Percentiles rank a stretch among this genome's conserved stretches.
phyloP scores from a whole-genome alignment of 1,140 invertebrate genomes.

The Dreissena rostriformis region DNA sequence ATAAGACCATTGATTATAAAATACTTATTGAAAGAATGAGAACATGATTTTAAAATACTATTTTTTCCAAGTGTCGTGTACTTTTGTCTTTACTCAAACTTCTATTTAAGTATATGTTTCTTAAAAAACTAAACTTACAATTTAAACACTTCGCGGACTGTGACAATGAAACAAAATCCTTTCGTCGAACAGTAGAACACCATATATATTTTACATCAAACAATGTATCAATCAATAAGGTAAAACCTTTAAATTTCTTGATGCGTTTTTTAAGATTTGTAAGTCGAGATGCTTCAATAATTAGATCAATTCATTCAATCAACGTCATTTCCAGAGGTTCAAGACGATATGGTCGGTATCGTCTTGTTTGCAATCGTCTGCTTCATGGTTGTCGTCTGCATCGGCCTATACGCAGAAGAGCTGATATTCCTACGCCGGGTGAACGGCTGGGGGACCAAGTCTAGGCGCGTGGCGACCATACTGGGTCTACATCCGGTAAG shows the following conservation, averaged over 20 bases:
- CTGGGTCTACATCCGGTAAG: slow-evolving; percentile 29
- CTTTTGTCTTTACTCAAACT: too few species aligned
- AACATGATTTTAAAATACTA: too few species aligned
- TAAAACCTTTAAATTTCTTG: background rate
- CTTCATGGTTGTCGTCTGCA: slow-evolving; percentile 1
- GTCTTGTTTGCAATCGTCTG: background rate
- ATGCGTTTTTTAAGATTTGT: background rate
- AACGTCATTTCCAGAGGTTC: slow-evolving; percentile 14
- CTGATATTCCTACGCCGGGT: slow-evolving; percentile 24
- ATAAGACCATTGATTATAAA: too few species aligned
- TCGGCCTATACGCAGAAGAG: slow-evolving; percentile 24
- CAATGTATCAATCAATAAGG: too few species aligned
- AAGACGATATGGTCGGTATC: background rate
- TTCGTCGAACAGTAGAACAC: too few species aligned
- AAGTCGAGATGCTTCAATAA: background rate
- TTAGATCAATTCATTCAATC: background rate
- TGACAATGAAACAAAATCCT: too few species aligned
- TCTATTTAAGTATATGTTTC: too few species aligned
- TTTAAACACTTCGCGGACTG: too few species aligned
- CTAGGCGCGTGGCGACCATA: slow-evolving; percentile 24
- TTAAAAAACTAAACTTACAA: too few species aligned
- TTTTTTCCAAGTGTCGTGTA: too few species aligned
- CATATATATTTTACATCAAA: too few species aligned
- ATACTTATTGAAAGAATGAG: too few species aligned
- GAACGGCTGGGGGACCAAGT: slow-evolving; percentile 16